phyloP scores from a whole-genome alignment of 2,888 invertebrate genomes.

The Anoncus sp. region DNA sequence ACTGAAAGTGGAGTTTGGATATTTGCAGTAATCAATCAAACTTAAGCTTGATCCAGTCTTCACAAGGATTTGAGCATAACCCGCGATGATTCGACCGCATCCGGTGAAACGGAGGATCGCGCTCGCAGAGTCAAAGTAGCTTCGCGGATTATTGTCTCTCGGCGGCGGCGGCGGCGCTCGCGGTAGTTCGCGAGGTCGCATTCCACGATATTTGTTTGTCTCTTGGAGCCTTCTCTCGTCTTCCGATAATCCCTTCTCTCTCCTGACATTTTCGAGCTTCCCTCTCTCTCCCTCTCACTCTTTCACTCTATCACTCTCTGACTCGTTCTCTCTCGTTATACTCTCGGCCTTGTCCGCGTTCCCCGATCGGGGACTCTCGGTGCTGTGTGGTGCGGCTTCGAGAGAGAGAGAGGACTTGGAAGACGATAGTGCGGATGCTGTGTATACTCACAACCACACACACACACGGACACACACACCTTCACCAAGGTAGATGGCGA shows the following conservation, averaged over 20 bases:
- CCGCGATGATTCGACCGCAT: no score
- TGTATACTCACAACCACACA: neutral
- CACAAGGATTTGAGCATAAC: no score
- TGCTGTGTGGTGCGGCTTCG: conserved; percentile 4
- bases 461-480: conserved; percentile 16
- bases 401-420: conserved; percentile 41
- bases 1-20: no score
- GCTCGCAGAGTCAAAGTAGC: no score
- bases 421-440: conserved; percentile 56
- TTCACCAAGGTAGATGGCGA: conserved; percentile 26
- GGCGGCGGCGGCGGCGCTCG: no score
- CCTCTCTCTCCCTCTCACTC: conserved; percentile 20
- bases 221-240: conserved; percentile 52
- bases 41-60: no score
- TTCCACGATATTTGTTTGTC: conserved; percentile 61
- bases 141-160: conserved; percentile 13
- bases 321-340: conserved; percentile 8
- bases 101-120: no score
- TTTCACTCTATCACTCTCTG: no score
- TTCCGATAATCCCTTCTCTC: conserved; percentile 38
- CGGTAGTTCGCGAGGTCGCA: conserved; percentile 52
- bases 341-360: conserved; percentile 40
- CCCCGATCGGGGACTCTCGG: conserved; percentile 17
- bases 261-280: conserved; percentile 8
- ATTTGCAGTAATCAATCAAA: no score